phyloP scores from a whole-genome alignment of 1,140 invertebrate species.

The Drosophila erecta region DNA sequence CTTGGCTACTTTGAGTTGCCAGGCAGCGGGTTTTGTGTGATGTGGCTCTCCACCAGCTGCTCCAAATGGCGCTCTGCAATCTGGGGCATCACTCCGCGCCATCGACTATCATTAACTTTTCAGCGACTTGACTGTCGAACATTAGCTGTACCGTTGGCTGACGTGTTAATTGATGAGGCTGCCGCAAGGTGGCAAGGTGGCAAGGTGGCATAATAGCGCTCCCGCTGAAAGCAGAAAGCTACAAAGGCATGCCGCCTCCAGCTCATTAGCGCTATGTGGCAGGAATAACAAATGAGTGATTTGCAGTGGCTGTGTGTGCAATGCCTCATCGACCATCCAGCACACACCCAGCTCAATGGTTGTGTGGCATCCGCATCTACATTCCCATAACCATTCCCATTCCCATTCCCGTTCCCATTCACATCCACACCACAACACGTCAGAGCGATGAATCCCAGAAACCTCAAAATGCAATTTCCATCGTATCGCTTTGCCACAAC shows the following conservation, averaged over 20 bases:
- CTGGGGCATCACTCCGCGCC: neutral
- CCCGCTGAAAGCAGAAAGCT: constrained; percentile 1
- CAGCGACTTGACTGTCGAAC: constrained; percentile 32
- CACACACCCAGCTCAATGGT: neutral
- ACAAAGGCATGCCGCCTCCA: constrained; percentile 28
- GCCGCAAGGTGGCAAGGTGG: constrained; percentile 1
- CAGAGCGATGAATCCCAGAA: constrained; percentile 53
- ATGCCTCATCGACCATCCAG: constrained; percentile 24
- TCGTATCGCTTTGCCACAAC: constrained; percentile 61
- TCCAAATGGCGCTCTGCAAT: neutral
- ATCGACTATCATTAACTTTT: constrained; percentile 20
- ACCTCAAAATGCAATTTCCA: constrained; percentile 78
- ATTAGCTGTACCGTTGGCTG: constrained; percentile 14
- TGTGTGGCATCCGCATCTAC: neutral
- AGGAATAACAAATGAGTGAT: constrained; percentile 53
- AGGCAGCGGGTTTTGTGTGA: constrained; percentile 12
- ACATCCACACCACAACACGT: constrained; percentile 9
- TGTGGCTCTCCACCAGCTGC: neutral
- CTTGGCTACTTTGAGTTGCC: constrained; percentile 26
- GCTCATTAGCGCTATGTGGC: constrained; percentile 50
- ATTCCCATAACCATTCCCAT: neutral
- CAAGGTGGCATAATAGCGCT: neutral
- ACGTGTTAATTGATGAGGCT: constrained; percentile 37
- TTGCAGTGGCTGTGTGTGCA: neutral
- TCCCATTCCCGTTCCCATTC: no score